A percentile compares a stretch with the other conserved stretches of the same genome.
Conservation (phyloP, 2,113 vertebrate genomes). For the Nothocercus nigrocapillus region DNA sequence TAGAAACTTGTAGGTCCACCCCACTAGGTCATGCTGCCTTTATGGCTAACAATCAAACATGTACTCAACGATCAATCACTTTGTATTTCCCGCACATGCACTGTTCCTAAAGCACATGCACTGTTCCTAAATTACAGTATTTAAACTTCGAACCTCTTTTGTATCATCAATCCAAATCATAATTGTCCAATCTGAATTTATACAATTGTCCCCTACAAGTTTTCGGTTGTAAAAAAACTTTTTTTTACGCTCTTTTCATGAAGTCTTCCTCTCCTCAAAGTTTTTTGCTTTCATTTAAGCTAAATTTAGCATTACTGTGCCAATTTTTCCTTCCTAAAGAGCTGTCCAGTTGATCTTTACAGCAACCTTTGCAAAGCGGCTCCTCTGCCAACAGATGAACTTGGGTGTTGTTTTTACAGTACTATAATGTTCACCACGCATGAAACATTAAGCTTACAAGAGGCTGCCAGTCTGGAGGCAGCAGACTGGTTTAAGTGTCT, state of each 20-base stretch:
- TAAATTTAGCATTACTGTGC: background rate
- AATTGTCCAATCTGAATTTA: background rate
- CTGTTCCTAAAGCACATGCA: background rate
- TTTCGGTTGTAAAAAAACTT: background rate
- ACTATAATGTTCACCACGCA: background rate
- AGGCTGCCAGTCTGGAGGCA: constrained; percentile 43
- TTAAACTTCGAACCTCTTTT: background rate
- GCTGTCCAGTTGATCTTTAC: background rate
- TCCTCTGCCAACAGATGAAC: background rate
- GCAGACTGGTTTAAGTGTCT: constrained; percentile 40
- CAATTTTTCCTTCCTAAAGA: background rate
- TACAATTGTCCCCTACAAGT: background rate
- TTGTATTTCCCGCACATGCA: background rate
- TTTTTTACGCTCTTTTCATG: background rate
- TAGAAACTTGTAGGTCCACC: background rate
- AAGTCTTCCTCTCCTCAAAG: background rate
- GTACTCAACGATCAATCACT: background rate
- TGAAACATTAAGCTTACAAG: constrained; percentile 30
- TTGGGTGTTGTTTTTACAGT: constrained; percentile 13
- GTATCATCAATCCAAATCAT: background rate
- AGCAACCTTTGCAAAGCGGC: background rate
- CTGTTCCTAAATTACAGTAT: background rate
- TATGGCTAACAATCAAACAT: background rate
- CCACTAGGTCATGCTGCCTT: background rate
- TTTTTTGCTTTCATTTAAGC: background rate